Percentiles rank a stretch among this genome's conserved stretches.
Conservation (phyloP, 1,140 invertebrate genomes). For the Portunus trituberculatus region DNA sequence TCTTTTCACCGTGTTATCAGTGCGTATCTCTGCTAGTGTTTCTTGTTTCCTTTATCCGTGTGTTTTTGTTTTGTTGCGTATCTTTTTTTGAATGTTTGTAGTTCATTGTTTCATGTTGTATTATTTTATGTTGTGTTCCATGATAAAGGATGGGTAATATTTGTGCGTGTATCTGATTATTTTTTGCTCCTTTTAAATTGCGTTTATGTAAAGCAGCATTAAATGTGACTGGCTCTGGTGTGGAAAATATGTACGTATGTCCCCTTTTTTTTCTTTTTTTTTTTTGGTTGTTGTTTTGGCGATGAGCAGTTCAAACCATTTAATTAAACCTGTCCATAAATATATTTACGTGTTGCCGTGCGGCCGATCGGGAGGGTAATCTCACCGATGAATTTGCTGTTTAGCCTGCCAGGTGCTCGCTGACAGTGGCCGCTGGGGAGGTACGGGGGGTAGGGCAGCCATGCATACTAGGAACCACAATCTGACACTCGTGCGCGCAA, state of each 20-base stretch:
- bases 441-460: too few relatives aligned
- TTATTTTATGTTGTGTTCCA: background rate
- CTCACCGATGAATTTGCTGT: background rate
- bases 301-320: background rate
- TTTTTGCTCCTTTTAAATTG: background rate
- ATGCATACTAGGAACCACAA: background rate
- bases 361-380: background rate
- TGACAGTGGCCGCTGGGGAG: too few relatives aligned
- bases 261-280: background rate
- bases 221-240: background rate
- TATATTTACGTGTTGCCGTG: background rate
- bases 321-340: background rate
- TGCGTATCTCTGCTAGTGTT: too few relatives aligned
- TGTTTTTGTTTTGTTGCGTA: background rate
- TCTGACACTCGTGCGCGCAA: background rate
- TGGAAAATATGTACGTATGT: background rate
- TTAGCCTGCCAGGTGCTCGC: background rate
- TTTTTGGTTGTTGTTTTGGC: background rate
- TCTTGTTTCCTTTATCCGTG: background rate
- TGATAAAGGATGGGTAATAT: background rate
- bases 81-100: background rate
- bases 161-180: too few relatives aligned
- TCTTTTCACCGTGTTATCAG: background rate
- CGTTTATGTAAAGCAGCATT: background rate
- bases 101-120: background rate